These are phyloP conservation scores for Nemotelus nigrinus DNA, from an alignment of 2,888 invertebrate genomes.

Conservation along the genomic window DNA sequence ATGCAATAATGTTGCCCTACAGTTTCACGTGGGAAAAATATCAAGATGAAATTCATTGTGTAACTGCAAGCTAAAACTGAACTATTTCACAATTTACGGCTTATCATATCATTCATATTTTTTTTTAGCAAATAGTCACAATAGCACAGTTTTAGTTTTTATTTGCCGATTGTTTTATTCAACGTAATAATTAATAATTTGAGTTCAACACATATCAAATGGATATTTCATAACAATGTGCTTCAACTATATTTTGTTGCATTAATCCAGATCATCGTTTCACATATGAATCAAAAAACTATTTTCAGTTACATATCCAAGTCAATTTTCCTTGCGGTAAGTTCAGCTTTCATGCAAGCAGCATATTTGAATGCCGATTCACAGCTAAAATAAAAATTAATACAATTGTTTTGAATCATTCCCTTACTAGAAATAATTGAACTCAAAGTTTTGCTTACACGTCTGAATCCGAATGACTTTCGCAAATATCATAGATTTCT, in stretches of 20 bases:
- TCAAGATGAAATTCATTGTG: no score
- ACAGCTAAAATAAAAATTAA: constrained; percentile 22
- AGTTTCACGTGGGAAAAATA: no score
- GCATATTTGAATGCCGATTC: constrained; percentile 17
- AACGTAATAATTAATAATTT: no score
- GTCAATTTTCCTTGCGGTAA: not conserved
- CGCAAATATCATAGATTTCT: constrained; percentile 22
- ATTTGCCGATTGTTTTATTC: no score
- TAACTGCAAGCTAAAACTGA: no score
- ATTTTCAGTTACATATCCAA: constrained; percentile 13
- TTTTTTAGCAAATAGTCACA: no score
- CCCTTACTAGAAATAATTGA: not conserved
- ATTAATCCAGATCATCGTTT: not conserved
- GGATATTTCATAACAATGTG: not conserved
- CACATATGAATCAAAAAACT: not conserved
- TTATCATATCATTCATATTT: no score
- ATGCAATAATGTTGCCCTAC: no score
- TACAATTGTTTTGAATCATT: not conserved
- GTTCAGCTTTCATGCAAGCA: constrained; percentile 16
- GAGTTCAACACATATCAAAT: no score
- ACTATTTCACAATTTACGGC: no score
- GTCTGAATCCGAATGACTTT: constrained; percentile 5
- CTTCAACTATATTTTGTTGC: not conserved
- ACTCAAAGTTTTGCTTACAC: not conserved
- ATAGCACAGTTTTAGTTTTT: no score